Conservation (phyloP, 2,113 vertebrate species). For the Gasterosteus nipponicus region DNA sequence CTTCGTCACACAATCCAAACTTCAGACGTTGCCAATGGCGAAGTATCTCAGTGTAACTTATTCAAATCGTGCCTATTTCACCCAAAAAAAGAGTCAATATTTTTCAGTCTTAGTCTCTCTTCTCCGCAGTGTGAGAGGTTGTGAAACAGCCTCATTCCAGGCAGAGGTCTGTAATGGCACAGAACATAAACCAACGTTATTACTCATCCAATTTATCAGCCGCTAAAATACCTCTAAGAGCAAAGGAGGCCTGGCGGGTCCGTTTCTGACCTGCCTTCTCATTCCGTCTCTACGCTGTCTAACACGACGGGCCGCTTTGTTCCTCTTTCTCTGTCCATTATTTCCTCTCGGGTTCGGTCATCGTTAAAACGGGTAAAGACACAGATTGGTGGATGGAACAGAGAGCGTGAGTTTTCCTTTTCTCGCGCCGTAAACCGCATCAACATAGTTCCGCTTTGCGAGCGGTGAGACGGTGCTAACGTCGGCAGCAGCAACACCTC, state of each 20-base stretch:
- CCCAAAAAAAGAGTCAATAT: neutral
- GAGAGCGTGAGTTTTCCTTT: neutral
- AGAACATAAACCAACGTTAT: constrained; percentile 53
- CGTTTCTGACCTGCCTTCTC: constrained; percentile 19
- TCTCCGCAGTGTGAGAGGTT: neutral
- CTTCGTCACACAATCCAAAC: constrained; percentile 7
- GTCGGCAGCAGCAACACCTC: neutral
- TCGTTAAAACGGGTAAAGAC: neutral
- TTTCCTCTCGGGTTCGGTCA: constrained; percentile 2
- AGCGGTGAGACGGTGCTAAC: constrained; percentile 18
- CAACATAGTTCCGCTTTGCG: neutral
- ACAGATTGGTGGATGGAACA: neutral
- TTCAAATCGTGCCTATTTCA: neutral
- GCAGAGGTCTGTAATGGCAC: constrained; percentile 46
- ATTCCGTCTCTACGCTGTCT: neutral
- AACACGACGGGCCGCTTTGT: neutral
- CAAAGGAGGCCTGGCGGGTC: constrained; percentile 5
- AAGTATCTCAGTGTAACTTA: neutral
- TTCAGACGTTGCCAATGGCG: neutral
- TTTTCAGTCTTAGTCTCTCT: neutral
- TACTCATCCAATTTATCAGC: constrained; percentile 47
- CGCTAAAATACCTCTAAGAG: constrained; percentile 40
- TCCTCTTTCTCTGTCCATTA: constrained; percentile 17
- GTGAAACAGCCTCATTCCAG: constrained; percentile 1
- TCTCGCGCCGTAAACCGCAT: neutral